Conservation (phyloP, 2,888 invertebrate genomes). For the Apoderus coryli region DNA sequence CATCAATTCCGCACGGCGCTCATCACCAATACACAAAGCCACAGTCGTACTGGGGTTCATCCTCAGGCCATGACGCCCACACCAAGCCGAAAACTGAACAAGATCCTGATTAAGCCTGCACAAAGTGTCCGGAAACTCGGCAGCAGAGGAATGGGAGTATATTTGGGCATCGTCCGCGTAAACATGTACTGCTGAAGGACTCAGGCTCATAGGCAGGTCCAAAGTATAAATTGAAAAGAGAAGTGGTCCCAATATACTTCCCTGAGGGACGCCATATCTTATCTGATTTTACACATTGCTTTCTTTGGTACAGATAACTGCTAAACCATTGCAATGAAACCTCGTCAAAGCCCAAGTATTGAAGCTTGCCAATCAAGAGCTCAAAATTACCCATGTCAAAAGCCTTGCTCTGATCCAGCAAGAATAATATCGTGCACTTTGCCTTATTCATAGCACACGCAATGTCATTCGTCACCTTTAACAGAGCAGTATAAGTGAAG, state of each 20-base stretch:
- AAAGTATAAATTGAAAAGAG: neutral
- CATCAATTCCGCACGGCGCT: neutral
- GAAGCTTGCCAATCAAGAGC: no score
- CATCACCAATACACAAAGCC: neutral
- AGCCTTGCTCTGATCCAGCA: no score
- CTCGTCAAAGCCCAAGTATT: no score
- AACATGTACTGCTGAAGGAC: neutral
- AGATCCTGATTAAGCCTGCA: neutral
- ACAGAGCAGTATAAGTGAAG: no score
- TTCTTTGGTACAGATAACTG: no score
- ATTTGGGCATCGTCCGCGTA: constrained; percentile 1
- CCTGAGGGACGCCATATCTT: neutral
- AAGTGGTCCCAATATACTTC: neutral
- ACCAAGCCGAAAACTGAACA: neutral
- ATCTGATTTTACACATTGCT: no score
- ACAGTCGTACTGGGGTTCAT: neutral
- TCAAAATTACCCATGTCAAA: no score
- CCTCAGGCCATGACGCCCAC: neutral
- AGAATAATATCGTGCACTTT: no score
- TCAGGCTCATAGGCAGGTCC: neutral
- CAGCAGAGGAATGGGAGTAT: neutral
- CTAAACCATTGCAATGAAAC: no score
- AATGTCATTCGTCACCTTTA: no score
- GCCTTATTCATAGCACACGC: no score
- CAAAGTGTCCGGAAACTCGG: neutral